Evolutionary conservation across 2,113 vertebrate genomes (phyloP), one percentile per base, ranked within the genome.

Genomic region (Callocephalon fimbriatum): DNA sequence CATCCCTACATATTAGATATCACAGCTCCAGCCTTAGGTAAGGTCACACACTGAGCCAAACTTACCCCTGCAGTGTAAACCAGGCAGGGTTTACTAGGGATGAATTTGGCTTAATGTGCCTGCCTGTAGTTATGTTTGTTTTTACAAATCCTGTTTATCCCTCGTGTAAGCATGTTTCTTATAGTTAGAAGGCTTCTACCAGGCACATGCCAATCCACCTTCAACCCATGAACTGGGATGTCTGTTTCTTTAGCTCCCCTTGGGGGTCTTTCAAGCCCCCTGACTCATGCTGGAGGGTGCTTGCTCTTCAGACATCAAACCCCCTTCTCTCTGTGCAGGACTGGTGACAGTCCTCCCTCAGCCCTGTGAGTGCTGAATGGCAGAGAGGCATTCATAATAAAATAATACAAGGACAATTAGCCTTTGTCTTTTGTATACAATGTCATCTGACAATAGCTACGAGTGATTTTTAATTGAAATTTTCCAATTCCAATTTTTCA

Each of bases 101-200:
- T 45, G 38, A 75, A 66, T 92, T 85, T 91, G 86, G 83, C 70
- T 84, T 92, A 54, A 71, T 18, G 61, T 75, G 83, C 67, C 70
- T 75, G 91, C 83, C 88, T 79, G 59, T 77, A 71, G 91, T 62
- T 89, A 65, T 73, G 92, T 84, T 97, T 95, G 95, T 91, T 97
- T 96, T 86, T 51, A 94, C 76, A 93, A 77, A 92, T 82, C 73
- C 65, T 93, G 62, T 89, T 96, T 95, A 94, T 91, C 76, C 66
- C 40, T 93, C 9, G 0, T 59, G 73, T 89, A 92, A 93, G 92
- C 90, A 65, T 72, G 51, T 88, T 94, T 76, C 73, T 74, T n/a
- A 6, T 38, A 51, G 61, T 74, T 59, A 67, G 80, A 71, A 95
- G 73, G 56, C 40, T 86, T 92, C 70, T 72, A 58, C 58, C 66